Evolutionary conservation across 2,113 vertebrate species (phyloP).

Genomic region (Scomber colias): DNA sequence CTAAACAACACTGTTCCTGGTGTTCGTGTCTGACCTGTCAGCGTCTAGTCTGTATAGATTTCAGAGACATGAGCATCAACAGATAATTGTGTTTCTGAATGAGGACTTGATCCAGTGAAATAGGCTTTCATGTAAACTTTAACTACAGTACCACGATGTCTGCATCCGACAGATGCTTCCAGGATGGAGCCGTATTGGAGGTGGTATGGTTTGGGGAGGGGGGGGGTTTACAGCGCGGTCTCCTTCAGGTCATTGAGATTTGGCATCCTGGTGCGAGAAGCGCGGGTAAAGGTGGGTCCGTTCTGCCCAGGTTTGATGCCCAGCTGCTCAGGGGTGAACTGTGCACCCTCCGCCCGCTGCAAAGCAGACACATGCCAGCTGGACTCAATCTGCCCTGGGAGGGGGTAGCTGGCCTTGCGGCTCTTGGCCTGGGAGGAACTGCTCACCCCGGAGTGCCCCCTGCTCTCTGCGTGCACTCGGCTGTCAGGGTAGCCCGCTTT

Average conservation of each 20-base stretch:
- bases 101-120: constrained; percentile 57
- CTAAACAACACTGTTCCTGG: constrained; percentile 36
- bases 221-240: constrained; percentile 91
- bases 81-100: constrained; percentile 39
- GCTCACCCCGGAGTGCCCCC: constrained; percentile 82
- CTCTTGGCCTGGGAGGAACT: constrained; percentile 89
- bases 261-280: constrained; percentile 93
- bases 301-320: constrained; percentile 96
- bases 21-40: constrained; percentile 22
- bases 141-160: constrained; percentile 39
- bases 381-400: constrained; percentile 94
- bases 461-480: constrained; percentile 75
- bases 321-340: constrained; percentile 93
- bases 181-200: constrained; percentile 51
- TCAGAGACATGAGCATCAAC: constrained; percentile 53
- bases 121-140: constrained; percentile 57
- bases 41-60: constrained; percentile 27
- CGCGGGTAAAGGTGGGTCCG: constrained; percentile 92
- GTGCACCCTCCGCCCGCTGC: constrained; percentile 89
- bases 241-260: constrained; percentile 99
- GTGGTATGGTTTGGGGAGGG: constrained; percentile 26
- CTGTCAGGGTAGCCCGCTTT: constrained; percentile 86
- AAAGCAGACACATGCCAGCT: constrained; percentile 94
- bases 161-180: constrained; percentile 47
- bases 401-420: constrained; percentile 90